Conservation (phyloP, 2,797 vertebrate genomes). For the Urocyon cinereoargenteus region DNA sequence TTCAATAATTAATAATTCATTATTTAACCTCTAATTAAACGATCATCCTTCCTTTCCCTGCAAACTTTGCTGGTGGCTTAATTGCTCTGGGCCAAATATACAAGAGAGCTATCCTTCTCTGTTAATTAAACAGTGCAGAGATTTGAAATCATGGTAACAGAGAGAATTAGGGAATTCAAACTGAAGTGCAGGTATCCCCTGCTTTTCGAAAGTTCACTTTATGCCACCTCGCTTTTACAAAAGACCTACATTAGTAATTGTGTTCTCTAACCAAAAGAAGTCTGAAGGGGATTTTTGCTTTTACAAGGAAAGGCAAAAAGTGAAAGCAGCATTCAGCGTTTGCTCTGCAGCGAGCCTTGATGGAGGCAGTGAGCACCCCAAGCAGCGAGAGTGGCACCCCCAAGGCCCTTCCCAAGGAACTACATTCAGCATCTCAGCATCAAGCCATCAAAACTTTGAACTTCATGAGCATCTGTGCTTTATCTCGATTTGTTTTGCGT, state of each 20-base stretch:
- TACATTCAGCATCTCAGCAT: neutral
- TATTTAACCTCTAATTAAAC: slow-evolving; percentile 82
- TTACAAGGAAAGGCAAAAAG: neutral
- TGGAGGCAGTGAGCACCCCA: neutral
- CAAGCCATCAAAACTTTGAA: neutral
- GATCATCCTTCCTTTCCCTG: slow-evolving; percentile 66
- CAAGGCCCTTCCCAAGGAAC: neutral
- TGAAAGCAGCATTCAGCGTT: neutral
- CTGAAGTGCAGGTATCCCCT: neutral
- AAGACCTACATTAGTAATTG: neutral
- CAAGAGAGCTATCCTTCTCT: slow-evolving; percentile 45
- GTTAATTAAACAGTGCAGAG: slow-evolving; percentile 75
- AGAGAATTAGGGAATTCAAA: slow-evolving; percentile 60
- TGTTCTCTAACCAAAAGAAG: neutral
- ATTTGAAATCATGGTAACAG: slow-evolving; percentile 54
- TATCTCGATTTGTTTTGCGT: neutral
- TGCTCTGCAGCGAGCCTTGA: neutral
- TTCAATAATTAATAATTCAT: slow-evolving; percentile 84
- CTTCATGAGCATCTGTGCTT: neutral
- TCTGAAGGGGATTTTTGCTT: neutral
- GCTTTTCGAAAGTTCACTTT: neutral
- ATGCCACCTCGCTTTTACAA: neutral
- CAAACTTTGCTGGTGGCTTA: slow-evolving; percentile 79
- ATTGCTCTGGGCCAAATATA: slow-evolving; percentile 79
- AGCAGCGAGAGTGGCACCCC: neutral